Percentiles rank a stretch among this genome's conserved stretches.
Conservation (phyloP, 2,113 vertebrate species). For the Galeopterus variegatus region DNA sequence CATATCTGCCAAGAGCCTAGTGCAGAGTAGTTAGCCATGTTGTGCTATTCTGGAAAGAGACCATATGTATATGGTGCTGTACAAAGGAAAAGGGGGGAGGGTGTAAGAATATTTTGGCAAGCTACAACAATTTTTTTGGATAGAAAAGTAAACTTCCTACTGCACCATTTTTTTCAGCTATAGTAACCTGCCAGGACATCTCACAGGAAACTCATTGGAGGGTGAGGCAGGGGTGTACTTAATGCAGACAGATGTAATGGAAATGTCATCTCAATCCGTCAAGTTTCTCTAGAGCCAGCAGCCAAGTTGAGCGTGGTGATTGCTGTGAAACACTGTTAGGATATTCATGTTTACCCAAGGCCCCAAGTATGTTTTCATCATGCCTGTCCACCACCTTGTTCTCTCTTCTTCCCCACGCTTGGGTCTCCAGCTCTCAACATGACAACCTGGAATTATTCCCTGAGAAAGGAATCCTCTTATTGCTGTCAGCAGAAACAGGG, state of each 20-base stretch:
- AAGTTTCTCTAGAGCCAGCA: constrained; percentile 84
- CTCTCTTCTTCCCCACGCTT: neutral
- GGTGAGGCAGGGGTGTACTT: constrained; percentile 88
- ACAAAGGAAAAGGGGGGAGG: constrained; percentile 46
- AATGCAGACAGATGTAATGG: constrained; percentile 89
- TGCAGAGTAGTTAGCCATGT: neutral
- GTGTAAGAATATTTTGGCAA: constrained; percentile 78
- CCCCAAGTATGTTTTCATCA: constrained; percentile 62
- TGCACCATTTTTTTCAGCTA: constrained; percentile 79
- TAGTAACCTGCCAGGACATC: constrained; percentile 89
- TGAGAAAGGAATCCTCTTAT: neutral
- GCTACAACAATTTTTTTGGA: constrained; percentile 52
- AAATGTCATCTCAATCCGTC: constrained; percentile 92
- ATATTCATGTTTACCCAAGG: constrained; percentile 77
- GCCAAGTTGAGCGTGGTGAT: constrained; percentile 74
- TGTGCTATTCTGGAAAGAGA: constrained; percentile 15
- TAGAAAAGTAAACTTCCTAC: constrained; percentile 85
- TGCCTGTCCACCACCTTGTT: neutral
- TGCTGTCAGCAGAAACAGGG: constrained; percentile 9
- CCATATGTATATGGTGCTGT: neutral
- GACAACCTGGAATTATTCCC: neutral
- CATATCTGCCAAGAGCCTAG: neutral
- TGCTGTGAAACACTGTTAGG: constrained; percentile 76
- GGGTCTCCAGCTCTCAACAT: neutral
- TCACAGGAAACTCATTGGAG: constrained; percentile 91